A percentile compares a stretch with the other conserved stretches of the same genome.
Conservation (phyloP, 2,113 vertebrate species). For the Lycocorax pyrrhopterus region DNA sequence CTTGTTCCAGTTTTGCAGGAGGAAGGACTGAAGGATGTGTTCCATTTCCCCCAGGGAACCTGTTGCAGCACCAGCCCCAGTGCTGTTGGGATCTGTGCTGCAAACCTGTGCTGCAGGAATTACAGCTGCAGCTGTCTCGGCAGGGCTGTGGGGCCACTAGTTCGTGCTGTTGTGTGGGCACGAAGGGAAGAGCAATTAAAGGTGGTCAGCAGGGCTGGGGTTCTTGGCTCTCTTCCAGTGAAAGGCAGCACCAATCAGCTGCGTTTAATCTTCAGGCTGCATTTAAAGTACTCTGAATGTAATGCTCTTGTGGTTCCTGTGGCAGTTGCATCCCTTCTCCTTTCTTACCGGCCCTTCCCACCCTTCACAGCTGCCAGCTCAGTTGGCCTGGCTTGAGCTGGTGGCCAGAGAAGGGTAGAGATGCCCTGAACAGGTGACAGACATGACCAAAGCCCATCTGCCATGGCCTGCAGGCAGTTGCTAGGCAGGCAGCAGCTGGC, state of each 20-base stretch:
- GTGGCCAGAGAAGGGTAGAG: background rate
- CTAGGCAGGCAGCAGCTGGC: background rate
- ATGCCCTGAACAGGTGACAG: background rate
- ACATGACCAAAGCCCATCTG: background rate
- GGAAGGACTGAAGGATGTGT: background rate
- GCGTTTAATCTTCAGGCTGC: background rate
- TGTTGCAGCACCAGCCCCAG: background rate
- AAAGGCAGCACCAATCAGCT: background rate
- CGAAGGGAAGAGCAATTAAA: fast-evolving
- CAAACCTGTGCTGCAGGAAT: background rate
- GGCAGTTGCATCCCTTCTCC: background rate
- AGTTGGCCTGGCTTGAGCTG: background rate
- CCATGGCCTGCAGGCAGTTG: background rate
- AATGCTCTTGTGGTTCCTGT: background rate
- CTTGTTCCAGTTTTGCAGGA: background rate
- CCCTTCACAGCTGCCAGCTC: background rate
- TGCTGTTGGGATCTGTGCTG: background rate
- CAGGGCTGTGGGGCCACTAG: fast-evolving
- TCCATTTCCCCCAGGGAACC: background rate
- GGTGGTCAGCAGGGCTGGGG: background rate
- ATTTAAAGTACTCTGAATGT: background rate
- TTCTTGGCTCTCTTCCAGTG: background rate
- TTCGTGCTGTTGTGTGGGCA: background rate
- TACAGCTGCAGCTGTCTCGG: background rate
- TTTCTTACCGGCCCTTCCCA: background rate